Conservation (phyloP, 2,113 vertebrate genomes). For the Limnothrissa miodon region DNA sequence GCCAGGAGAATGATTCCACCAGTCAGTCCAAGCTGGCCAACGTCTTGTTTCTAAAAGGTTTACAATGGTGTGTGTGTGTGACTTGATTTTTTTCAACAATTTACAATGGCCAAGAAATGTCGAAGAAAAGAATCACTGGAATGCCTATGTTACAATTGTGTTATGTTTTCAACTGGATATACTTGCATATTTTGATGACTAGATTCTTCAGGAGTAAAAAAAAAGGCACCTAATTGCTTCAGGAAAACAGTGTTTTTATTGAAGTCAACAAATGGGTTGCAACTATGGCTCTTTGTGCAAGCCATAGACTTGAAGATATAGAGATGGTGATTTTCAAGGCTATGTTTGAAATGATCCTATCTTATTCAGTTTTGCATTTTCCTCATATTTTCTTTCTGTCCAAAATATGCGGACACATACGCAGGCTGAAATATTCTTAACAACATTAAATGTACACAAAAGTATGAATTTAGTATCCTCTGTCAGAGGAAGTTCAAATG, state of each 20-base stretch:
- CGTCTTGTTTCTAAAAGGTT: background rate
- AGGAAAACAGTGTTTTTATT: background rate
- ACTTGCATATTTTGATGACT: background rate
- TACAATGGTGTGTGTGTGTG: no score
- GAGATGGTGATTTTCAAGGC: background rate
- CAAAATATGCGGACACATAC: background rate
- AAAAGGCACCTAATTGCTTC: background rate
- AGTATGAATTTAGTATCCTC: background rate
- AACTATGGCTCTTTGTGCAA: background rate
- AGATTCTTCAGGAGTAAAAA: background rate
- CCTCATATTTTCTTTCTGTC: background rate
- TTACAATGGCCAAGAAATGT: background rate
- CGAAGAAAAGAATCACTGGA: background rate
- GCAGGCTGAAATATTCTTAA: background rate
- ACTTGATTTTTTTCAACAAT: background rate
- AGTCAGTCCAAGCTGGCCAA: background rate
- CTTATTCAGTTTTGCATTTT: background rate
- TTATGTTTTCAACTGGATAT: background rate
- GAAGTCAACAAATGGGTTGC: background rate
- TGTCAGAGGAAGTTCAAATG: background rate
- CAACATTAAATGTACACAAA: background rate
- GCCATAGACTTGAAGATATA: background rate
- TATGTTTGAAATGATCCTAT: background rate
- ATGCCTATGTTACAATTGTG: background rate
- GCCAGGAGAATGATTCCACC: conserved; percentile 27